Base-by-base conservation (phyloP, 2,888 invertebrate species). In the Rhaphigaster nebulosa region DNA sequence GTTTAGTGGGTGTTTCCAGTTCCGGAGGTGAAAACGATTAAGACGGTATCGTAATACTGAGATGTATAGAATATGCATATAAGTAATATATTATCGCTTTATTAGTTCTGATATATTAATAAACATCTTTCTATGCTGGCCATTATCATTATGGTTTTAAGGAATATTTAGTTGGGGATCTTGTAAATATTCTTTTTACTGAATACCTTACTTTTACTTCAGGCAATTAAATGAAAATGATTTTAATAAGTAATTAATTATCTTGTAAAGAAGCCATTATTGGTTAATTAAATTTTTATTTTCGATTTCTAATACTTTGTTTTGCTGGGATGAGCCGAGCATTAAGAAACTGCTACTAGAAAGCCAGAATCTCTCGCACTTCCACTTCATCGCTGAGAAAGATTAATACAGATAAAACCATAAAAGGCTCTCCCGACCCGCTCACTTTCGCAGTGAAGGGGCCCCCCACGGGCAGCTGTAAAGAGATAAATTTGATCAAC, bases 361-460 rank as follows among this genome's bases (percentile, higher is more conserved):
- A 84, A 84, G 84, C 84, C 41, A 50, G 84, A n/a, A 45, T 13
- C 4, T 15, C 13, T 45, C 45, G 23, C 13, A 84, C 13, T 84
- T 45, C 45, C 84, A 34, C 5, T 84, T 45, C 45, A 84, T n/a
- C 84, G 12, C 84, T 13, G 45, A n/a, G 45, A 18, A 84, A 84
- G 84, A 84, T 84, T 84, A 84, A 84, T 50, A 84, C 84, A 45
- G 84, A 84, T 45, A 84, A 45, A n/a, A 12, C 45, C 84, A 84
- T 84, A 84, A 84, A 84, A 84, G 84, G 84, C 23, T 76, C 70
- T 38, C 84, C 45, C 45, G 45, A 50, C 45, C 84, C 45, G 84
- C n/a, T 45, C 41, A 50, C 84, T 84, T 84, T 84, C 84, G 84
- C 45, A 38, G 84, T 84, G 84, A 84, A 84, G 84, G 84, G 84